Evolutionary conservation across 2,888 invertebrate species (phyloP).

Genomic region (Perdita meconis): DNA sequence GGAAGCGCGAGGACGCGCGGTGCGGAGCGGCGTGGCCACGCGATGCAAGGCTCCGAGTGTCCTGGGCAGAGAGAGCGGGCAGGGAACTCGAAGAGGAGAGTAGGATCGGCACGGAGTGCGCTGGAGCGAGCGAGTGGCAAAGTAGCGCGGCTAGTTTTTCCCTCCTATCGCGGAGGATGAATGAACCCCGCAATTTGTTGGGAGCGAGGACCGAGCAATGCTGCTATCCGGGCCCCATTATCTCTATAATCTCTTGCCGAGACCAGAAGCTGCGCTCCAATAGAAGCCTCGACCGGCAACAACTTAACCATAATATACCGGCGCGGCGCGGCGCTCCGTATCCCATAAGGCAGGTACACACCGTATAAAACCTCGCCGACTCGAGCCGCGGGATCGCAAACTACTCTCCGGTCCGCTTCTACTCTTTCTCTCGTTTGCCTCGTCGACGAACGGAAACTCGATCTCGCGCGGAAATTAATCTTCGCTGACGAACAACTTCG

Average conservation of each 20-base stretch:
- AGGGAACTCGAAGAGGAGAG: slow-evolving; percentile 22
- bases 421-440: not conserved
- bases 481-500: slow-evolving; percentile 16
- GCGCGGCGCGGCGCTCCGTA: slow-evolving; percentile 60
- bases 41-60: slow-evolving; percentile 47
- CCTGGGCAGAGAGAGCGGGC: not conserved
- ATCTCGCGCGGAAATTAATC: slow-evolving; percentile 26
- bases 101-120: slow-evolving; percentile 27
- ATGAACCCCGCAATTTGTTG: slow-evolving; percentile 84
- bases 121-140: slow-evolving; percentile 28
- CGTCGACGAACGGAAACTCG: slow-evolving; percentile 9
- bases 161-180: slow-evolving; percentile 81
- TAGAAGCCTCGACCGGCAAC: slow-evolving; percentile 72
- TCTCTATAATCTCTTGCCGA: slow-evolving; percentile 73
- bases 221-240: slow-evolving; percentile 71
- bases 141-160: slow-evolving; percentile 81
- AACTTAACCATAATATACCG: slow-evolving; percentile 76
- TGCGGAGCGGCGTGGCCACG: slow-evolving; percentile 45
- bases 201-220: slow-evolving; percentile 78
- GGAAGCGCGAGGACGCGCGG: slow-evolving; percentile 18
- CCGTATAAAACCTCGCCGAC: slow-evolving; percentile 61
- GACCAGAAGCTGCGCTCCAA: slow-evolving; percentile 72
- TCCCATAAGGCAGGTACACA: slow-evolving; percentile 70
- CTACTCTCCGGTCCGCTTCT: not conserved
- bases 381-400: slow-evolving; percentile 28